These are phyloP conservation scores for Cotesia glomerata DNA, from an alignment of 1,140 invertebrate genomes.

Conservation along the genomic window DNA sequence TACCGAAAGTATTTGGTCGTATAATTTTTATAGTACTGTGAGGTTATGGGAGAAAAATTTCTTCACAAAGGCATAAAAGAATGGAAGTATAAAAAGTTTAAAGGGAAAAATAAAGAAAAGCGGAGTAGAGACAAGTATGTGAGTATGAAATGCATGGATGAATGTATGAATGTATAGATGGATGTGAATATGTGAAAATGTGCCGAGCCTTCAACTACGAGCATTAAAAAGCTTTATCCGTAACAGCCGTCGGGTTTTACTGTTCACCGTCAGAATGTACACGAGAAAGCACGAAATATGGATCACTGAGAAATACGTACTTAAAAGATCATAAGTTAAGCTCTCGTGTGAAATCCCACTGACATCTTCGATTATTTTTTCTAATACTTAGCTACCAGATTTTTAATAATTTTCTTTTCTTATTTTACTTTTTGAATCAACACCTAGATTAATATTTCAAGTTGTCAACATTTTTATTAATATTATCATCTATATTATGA, in stretches of 20 bases:
- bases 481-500: too few relatives aligned
- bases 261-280: neutral
- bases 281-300: neutral
- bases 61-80: too few relatives aligned
- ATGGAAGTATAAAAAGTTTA: too few relatives aligned
- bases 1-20: too few relatives aligned
- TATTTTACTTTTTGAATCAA: neutral
- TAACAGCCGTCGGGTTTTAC: neutral
- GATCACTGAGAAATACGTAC: slow-evolving; percentile 2
- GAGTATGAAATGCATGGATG: neutral
- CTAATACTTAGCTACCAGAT: neutral
- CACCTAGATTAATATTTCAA: too few relatives aligned
- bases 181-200: too few relatives aligned
- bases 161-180: neutral
- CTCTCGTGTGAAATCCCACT: slow-evolving; percentile 2
- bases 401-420: neutral
- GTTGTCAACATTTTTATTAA: too few relatives aligned
- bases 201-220: neutral
- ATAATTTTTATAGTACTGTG: too few relatives aligned
- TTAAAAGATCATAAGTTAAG: slow-evolving; percentile 9
- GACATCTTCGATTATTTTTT: neutral
- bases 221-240: slow-evolving; percentile 3
- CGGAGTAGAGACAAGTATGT: too few relatives aligned
- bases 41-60: too few relatives aligned
- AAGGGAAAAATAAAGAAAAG: too few relatives aligned